Evolutionary conservation across 2,888 invertebrate species (phyloP), one percentile per base, ranked within the genome.

Genomic region (Scotopteryx bipunctaria): DNA sequence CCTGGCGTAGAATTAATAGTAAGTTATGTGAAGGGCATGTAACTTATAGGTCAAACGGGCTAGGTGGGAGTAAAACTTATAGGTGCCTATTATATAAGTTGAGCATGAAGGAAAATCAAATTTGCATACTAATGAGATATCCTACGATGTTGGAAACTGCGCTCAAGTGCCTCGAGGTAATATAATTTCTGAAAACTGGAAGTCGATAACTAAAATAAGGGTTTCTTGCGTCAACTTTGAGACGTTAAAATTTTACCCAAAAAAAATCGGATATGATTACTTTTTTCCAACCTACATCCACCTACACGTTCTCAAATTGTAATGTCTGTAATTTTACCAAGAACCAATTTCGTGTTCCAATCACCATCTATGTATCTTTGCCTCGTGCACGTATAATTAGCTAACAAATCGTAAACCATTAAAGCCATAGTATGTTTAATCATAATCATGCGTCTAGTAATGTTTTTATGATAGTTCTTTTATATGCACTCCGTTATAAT

Each of bases 1-100:
- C 71, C 70, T 65, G 68, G 36, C 15, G 16, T 13, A 23, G 31
- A 37, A 21, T 51, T 29, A 3, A 31, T n/a, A n/a, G n/a, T n/a
- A n/a, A 14, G 23, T 11, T 32, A 40, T n/a, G 38, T 4, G 27
- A 38, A 38, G 43, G 38, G 25, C 27, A 47, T 32, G 23, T 25
- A 36, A 31, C 21, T 35, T 29, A 11, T 23, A 41, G 48, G 48
- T 35, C 35, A 48, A 33, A 21, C 11, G 19, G 15, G 15, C 17
- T 25, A 27, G 25, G 21, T 15, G n/a, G n/a, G n/a, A 25, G 38
- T 27, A 11, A 27, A 27, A 11, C 27, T 11, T 5, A 27, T 25
- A 25, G 9, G 25, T 9, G 27, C 25, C 6, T 6, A 23, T 6
- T 23, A n/a, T n/a, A n/a, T 23, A 23, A 25, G 25, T n/a, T 9